Conservation (phyloP, 2,797 vertebrate species). For the Hephaestus fuliginosus region DNA sequence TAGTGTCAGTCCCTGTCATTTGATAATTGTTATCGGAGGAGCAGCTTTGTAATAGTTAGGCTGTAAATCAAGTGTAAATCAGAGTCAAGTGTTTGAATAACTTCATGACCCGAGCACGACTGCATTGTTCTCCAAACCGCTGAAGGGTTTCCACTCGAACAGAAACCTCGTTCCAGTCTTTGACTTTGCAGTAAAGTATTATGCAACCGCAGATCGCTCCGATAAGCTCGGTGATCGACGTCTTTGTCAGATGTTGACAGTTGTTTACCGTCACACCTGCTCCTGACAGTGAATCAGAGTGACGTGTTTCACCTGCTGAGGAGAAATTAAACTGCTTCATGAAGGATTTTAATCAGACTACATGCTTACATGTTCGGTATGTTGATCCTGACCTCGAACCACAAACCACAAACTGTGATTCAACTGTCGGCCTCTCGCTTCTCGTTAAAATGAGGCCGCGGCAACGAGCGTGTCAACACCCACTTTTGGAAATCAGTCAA, state of each 20-base stretch:
- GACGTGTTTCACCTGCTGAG: no score
- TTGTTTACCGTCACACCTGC: slow-evolving; percentile 9
- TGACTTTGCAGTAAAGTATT: neutral
- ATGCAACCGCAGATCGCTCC: neutral
- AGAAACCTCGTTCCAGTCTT: neutral
- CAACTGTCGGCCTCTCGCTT: neutral
- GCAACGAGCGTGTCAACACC: neutral
- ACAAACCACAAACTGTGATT: neutral
- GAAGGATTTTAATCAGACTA: neutral
- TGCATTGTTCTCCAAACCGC: slow-evolving; percentile 3
- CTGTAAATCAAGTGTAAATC: neutral
- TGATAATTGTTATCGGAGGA: neutral
- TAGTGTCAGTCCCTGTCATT: no score
- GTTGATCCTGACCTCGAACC: no score
- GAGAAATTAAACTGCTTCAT: no score
- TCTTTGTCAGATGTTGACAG: neutral
- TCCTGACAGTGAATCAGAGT: neutral
- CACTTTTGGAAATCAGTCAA: slow-evolving; percentile 1
- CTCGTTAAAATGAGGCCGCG: neutral
- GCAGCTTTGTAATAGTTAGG: neutral
- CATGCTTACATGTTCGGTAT: no score
- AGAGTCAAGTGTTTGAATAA: neutral
- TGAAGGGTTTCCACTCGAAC: neutral
- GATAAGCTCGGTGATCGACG: neutral
- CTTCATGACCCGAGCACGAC: neutral